phyloP scores from a whole-genome alignment of 1,140 invertebrate genomes.

The Hesperophylax magnus region DNA sequence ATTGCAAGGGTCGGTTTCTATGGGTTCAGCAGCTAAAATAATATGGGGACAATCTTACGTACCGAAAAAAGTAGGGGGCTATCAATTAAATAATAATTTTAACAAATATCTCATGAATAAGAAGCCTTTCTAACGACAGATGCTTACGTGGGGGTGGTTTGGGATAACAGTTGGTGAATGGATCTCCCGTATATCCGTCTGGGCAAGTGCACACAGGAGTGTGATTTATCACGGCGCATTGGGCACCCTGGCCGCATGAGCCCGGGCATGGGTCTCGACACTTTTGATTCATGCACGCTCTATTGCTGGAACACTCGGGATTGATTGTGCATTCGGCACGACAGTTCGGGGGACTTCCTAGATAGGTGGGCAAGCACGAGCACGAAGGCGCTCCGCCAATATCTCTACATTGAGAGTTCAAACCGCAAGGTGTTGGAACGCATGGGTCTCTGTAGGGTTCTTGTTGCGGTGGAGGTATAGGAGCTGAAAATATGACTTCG shows the following conservation, averaged over 20 bases:
- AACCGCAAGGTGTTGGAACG: slow-evolving; percentile 81
- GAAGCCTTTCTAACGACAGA: slow-evolving; percentile 46
- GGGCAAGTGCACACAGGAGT: slow-evolving; percentile 79
- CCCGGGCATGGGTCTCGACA: slow-evolving; percentile 81
- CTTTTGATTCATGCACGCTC: slow-evolving; percentile 79
- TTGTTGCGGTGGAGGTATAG: slow-evolving; percentile 58
- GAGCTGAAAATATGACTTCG: slow-evolving; percentile 59
- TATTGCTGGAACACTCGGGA: slow-evolving; percentile 77
- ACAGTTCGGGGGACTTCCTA: slow-evolving; percentile 80
- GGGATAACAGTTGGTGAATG: slow-evolving; percentile 73
- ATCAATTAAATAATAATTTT: slow-evolving; percentile 40
- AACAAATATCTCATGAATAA: slow-evolving; percentile 2
- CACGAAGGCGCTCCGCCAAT: slow-evolving; percentile 77
- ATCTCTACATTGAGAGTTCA: slow-evolving; percentile 77
- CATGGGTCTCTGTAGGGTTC: slow-evolving; percentile 74
- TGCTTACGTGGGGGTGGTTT: slow-evolving; percentile 60
- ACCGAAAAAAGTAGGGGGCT: slow-evolving; percentile 67
- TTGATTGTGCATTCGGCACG: slow-evolving; percentile 83
- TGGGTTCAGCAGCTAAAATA: slow-evolving; percentile 47
- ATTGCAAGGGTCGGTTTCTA: slow-evolving; percentile 67
- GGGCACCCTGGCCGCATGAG: slow-evolving; percentile 76
- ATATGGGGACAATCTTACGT: slow-evolving; percentile 51
- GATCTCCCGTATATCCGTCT: slow-evolving; percentile 78
- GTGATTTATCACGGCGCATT: slow-evolving; percentile 79
- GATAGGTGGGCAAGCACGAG: slow-evolving; percentile 76